Conservation (phyloP, 2,888 invertebrate genomes). For the Liopterus haemorrhoidalis region DNA sequence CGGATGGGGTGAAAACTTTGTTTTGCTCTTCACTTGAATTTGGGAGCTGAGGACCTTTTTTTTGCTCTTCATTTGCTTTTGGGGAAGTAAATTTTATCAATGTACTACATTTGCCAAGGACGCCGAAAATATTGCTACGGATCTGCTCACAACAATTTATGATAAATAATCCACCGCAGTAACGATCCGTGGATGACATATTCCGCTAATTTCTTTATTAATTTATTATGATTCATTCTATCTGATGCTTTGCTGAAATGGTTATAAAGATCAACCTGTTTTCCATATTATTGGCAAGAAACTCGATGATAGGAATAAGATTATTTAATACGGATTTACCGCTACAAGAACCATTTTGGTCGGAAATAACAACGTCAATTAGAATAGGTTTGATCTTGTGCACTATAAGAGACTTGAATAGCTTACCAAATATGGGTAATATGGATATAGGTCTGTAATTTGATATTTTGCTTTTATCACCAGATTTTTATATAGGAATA, state of each 20-base stretch:
- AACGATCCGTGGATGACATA: not conserved
- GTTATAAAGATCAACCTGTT: not conserved
- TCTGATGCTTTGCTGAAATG: not conserved
- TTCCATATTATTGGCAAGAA: not conserved
- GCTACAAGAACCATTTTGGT: not conserved
- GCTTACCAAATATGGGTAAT: not conserved
- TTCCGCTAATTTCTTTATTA: not conserved
- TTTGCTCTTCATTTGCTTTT: no score
- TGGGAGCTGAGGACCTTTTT: no score
- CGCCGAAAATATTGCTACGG: no score
- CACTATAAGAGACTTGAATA: not conserved
- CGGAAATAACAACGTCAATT: not conserved
- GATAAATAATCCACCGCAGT: not conserved
- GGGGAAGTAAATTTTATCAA: no score
- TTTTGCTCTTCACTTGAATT: no score
- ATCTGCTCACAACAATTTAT: no score
- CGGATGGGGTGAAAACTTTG: no score
- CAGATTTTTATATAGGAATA: constrained; percentile 3
- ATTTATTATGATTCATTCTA: not conserved
- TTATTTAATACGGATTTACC: not conserved
- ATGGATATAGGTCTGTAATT: constrained; percentile 4
- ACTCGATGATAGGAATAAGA: not conserved
- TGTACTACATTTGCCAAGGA: no score
- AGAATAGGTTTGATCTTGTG: not conserved
- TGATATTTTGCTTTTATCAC: constrained; percentile 3